Evolutionary conservation across 92 coral and sea anemone genomes (phyloP).

Genomic region (Phenganax stokvisi): DNA sequence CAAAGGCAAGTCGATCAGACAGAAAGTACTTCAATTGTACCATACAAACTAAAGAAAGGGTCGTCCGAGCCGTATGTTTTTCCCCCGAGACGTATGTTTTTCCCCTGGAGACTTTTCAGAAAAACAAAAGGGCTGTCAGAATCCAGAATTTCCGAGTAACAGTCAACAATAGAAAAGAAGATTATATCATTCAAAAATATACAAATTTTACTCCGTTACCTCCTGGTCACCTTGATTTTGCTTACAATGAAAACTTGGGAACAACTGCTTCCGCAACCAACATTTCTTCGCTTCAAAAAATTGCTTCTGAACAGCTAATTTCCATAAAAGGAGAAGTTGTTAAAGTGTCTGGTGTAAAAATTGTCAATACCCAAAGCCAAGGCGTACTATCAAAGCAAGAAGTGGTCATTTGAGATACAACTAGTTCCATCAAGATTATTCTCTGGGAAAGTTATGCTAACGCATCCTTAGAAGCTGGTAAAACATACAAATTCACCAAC

Average conservation of each 20-base stretch:
- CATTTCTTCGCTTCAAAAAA: conserved; percentile 35
- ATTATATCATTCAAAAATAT: conserved; percentile 20
- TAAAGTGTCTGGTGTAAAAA: conserved; percentile 41
- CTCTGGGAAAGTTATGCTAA: conserved; percentile 46
- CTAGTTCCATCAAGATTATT: conserved; percentile 39
- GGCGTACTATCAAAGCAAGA: conserved; percentile 49
- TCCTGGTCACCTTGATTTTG: conserved; percentile 27
- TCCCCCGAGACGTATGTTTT: conserved; percentile 34
- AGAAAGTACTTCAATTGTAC: conserved; percentile 25
- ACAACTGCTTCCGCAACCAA: conserved; percentile 15
- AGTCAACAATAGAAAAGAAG: conserved; percentile 34
- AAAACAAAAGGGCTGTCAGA: conserved; percentile 16
- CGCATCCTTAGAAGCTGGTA: conserved; percentile 28
- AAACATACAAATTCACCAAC: conserved; percentile 39
- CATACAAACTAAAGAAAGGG: conserved; percentile 5
- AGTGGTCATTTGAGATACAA: conserved; percentile 37
- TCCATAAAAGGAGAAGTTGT: conserved; percentile 46
- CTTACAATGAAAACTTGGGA: conserved; percentile 21
- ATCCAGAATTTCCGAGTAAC: conserved; percentile 20
- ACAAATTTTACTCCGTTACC: conserved; percentile 33
- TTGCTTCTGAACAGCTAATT: conserved; percentile 49
- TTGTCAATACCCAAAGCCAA: conserved; percentile 36
- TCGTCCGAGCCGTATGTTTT: conserved; percentile 29
- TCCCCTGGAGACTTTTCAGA: conserved; percentile 28
- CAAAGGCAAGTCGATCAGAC: conserved; percentile 12